Conservation (phyloP, 2,888 invertebrate species). For the Encarsia formosa region DNA sequence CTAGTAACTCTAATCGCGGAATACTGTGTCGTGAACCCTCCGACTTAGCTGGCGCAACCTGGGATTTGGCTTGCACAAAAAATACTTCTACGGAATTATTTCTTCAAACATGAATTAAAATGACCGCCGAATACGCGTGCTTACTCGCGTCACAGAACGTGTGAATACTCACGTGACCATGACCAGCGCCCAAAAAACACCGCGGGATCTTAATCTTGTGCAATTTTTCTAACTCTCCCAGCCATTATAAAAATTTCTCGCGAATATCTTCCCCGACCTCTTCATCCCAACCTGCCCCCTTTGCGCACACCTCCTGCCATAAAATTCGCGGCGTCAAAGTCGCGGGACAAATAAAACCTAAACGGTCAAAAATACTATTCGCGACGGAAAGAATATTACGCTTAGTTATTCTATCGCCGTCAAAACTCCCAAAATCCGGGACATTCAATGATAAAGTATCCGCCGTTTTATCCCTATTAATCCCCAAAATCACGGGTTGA, state of each 20-base stretch:
- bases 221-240: background rate
- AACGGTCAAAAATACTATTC: background rate
- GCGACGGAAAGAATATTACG: background rate
- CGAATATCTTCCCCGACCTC: background rate
- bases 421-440: background rate
- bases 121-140: conserved; percentile 9
- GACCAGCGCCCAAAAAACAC: background rate
- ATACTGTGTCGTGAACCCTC: conserved; percentile 3
- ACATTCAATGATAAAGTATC: conserved; percentile 22
- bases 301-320: background rate
- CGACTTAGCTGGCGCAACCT: background rate
- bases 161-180: conserved; percentile 28
- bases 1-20: background rate
- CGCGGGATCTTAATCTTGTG: background rate
- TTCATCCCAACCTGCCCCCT: conserved; percentile 7
- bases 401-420: background rate
- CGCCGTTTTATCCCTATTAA: background rate
- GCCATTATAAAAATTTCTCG: background rate
- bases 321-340: conserved; percentile 2
- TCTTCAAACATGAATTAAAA: conserved; percentile 1
- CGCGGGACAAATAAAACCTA: conserved; percentile 4
- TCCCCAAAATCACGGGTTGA: background rate
- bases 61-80: conserved; percentile 9
- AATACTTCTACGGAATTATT: background rate
- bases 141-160: conserved; percentile 35